phyloP scores from a whole-genome alignment of 1,140 invertebrate genomes.

The Leptonema lineaticorne region DNA sequence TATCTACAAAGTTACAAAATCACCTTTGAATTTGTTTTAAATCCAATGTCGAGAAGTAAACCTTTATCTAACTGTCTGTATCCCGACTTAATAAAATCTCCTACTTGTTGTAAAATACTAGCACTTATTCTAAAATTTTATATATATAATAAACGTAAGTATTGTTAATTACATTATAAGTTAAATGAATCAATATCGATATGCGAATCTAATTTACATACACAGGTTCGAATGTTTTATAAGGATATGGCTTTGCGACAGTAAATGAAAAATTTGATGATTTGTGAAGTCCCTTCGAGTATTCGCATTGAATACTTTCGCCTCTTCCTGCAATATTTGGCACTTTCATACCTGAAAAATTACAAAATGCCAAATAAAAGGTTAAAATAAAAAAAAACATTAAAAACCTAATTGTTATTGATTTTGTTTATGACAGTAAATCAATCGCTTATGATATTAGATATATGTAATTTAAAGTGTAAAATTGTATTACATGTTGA shows the following conservation, averaged over 20 bases:
- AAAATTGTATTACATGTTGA: too few species aligned
- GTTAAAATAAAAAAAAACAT: constrained; percentile 5
- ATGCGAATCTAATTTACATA: too few species aligned
- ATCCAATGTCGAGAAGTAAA: constrained; percentile 64
- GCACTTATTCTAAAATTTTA: constrained; percentile 61
- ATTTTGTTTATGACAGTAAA: too few species aligned
- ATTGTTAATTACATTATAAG: too few species aligned
- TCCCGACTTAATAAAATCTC: constrained; percentile 79
- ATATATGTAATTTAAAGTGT: too few species aligned
- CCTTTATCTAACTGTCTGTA: constrained; percentile 70
- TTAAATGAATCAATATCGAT: too few species aligned
- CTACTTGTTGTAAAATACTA: constrained; percentile 69
- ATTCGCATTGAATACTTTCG: constrained; percentile 75
- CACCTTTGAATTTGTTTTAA: constrained; percentile 60
- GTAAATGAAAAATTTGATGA: constrained; percentile 71
- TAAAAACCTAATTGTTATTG: too few species aligned
- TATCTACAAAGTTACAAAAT: constrained; percentile 23
- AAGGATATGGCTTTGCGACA: constrained; percentile 74
- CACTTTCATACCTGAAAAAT: constrained; percentile 58
- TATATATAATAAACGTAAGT: constrained; percentile 11
- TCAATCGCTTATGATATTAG: neutral
- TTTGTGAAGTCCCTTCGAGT: constrained; percentile 70
- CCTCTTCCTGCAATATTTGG: constrained; percentile 83
- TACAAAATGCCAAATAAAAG: too few species aligned
- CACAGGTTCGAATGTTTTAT: constrained; percentile 55